Evolutionary conservation across 2,797 vertebrate genomes (phyloP), one percentile per base, ranked within the genome.

Genomic region (Acanthurus lineatus): DNA sequence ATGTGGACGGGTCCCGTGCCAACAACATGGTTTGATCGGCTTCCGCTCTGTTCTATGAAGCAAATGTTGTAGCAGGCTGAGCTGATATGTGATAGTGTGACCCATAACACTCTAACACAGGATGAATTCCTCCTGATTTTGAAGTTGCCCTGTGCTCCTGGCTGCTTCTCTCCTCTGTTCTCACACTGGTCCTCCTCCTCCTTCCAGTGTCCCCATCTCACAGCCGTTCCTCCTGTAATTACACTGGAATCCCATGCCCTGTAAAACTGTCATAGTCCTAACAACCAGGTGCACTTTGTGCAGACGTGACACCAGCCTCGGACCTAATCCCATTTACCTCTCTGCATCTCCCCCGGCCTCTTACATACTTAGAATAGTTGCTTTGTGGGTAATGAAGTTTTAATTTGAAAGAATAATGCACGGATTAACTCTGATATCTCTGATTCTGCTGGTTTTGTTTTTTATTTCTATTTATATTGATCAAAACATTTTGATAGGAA

Each of bases 211-310:
- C 89, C 62, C 73, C 73, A 84, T 82, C 69, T 82, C 78, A 51
- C 60, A 69, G 71, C 4, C 25, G 62, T 84, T 81, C 84, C 86
- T 92, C 91, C 93, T 95, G 92, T 94, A 95, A 95, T 95, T 94
- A 95, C 48, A 65, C 79, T 90, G 94, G 93, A 95, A 95, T 95
- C 91, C 69, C 53, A 32, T 68, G 70, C 73, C 69, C 86, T 76
- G 83, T 94, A 93, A 94, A 94, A 86, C 91, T 92, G 93, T 91
- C 88, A 87, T 59, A 87, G 77, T 83, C 84, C 82, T 89, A 91
- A 94, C 83, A 91, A 91, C 93, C 92, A 92, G 94, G 92, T 94
- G 90, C 86, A 88, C 65, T 81, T 73, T 53, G 64, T 71, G 59
- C 73, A 85, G 83, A 79, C 71, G 75, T 84, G 74, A 88, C 74